Base-by-base conservation (phyloP, 2,888 invertebrate genomes). In the Timandra comae region DNA sequence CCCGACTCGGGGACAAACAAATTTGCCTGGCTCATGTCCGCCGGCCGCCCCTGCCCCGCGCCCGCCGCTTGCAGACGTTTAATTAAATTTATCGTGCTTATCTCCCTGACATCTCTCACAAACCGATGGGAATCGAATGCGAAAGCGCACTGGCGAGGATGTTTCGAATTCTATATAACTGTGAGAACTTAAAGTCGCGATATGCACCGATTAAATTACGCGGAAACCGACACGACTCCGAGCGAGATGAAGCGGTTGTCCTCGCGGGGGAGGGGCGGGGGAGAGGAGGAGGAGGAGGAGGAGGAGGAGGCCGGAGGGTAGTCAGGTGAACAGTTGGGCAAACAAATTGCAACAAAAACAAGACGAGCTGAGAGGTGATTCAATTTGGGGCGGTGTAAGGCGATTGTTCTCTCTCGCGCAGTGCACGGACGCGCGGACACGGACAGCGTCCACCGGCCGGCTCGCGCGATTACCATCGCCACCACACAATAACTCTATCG, bases 41-140 rank as follows among this genome's bases (percentile, higher is more conserved):
- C 25, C 33, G 21, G 43, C 25, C 33, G 23, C 26, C 50, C 44
- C 50, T 32, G 35, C 38, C 41, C 45, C 43, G 43, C 32, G 32
- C 40, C 30, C 46, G 29, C 30, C 34, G 35, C 38, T 33, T n/a
- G 9, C 41, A 63, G 66, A 74, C 66, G 56, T 75, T 80, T 81
- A 72, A 82, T 81, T 84, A 79, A 80, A 84, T 81, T 79, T 79
- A 84, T 81, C 77, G 72, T 52, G 57, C 63, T 78, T 78, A 82
- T 81, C 82, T 66, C 52, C n/a, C 60, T 55, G 62, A 63, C 73
- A 75, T 76, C 72, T 67, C 69, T 57, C 63, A 53, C 61, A 43
- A 46, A 43, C 53, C 74, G 68, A 71, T 77, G 79, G 73, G 75
- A 79, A 77, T 68, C 69, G 64, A 62, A 62, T 58, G 69, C 68